Percentiles rank a stretch among this genome's conserved stretches.
phyloP scores from a whole-genome alignment of 2,113 vertebrate genomes.

The Paratilapia polleni region DNA sequence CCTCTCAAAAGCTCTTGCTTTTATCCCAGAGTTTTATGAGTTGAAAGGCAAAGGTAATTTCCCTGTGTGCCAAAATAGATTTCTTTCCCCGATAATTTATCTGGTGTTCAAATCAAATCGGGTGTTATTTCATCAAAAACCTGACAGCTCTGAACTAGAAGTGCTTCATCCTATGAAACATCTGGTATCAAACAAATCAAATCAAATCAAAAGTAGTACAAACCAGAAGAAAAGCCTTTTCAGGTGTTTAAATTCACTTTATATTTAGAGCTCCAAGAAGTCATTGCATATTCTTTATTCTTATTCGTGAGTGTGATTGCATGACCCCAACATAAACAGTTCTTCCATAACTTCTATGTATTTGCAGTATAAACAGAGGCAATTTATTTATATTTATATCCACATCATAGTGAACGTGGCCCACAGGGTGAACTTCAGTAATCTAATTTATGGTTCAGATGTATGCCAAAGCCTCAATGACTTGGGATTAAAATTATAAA shows the following conservation, averaged over 20 bases:
- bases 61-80: not conserved
- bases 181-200: not conserved
- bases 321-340: not conserved
- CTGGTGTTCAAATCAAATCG: not conserved
- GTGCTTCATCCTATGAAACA: not conserved
- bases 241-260: not conserved
- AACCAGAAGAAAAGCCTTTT: not conserved
- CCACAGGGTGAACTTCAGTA: conserved; percentile 29
- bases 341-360: not conserved
- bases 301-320: not conserved
- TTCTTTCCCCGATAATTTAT: not conserved
- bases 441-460: conserved; percentile 41
- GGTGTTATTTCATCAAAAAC: not conserved
- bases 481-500: not conserved
- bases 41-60: not conserved
- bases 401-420: conserved; percentile 3
- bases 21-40: not conserved
- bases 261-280: not conserved
- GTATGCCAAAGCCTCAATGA: not conserved
- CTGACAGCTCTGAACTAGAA: not conserved
- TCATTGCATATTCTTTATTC: not conserved
- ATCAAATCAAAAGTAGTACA: no score
- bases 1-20: not conserved
- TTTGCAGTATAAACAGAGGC: not conserved
- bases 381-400: conserved; percentile 16